Base-by-base conservation (phyloP, 1,140 invertebrate species). In the Solenopsis fugax region DNA sequence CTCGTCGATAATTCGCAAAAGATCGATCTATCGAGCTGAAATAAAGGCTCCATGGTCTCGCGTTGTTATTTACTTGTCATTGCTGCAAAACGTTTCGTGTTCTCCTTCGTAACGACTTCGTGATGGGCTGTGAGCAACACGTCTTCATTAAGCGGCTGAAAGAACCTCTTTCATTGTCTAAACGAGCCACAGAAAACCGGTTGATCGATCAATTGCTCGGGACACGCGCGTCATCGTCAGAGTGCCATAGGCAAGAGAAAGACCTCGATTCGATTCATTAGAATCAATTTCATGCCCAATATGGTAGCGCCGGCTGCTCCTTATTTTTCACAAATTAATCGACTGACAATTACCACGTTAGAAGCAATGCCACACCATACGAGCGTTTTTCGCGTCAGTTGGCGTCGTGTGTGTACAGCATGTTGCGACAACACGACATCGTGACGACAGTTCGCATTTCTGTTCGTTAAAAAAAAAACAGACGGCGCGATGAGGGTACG, bases 321-420 rank as follows among this genome's bases (percentile, higher is more conserved):
- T 89, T 90, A 73, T 92, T 89, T 89, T 86, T 88, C 71, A 87
- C 85, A 93, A 94, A 94, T 94, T 95, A 94, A 94, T 94, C 89
- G 91, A 84, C 77, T 48, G 16, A 13, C 91, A 88, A 93, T 94
- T 93, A 94, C 80, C 87, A 76, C 58, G 87, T 94, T 94, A 93
- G 88, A 88, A 87, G 87, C 86, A 60, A 88, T 48, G 37, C 45
- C 24, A 73, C 37, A 82, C 24, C 69, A 85, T 76, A 78, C 84
- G 88, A 88, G 65, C 69, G 78, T 89, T 92, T 91, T 75, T 77
- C 60, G 90, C 92, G 94, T 91, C 94, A 95, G 94, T 93, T 94
- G 94, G 91, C 80, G 56, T 41, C 45, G 67, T 45, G 41, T 45
- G 41, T 45, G 78, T 86, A 87, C 85, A 87, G 88, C 84, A 89